These are phyloP conservation scores for Gallinago nigripennis DNA, from an alignment of 2,797 vertebrate species.

Conservation along the genomic window DNA sequence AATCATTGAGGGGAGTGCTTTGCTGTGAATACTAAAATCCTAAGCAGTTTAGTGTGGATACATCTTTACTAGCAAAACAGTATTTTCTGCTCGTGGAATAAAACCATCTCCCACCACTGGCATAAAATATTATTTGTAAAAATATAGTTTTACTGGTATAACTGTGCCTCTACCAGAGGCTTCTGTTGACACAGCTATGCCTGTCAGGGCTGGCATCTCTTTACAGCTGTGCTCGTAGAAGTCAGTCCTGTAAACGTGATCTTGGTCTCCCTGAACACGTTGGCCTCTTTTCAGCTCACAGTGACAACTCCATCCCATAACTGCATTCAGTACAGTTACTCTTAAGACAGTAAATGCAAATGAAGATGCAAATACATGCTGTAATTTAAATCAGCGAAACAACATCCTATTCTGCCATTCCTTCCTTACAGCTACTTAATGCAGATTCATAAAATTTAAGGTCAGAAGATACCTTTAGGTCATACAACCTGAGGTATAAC, in stretches of 20 bases:
- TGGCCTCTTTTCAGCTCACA: not conserved
- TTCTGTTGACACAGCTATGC: conserved; percentile 15
- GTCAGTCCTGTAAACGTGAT: not conserved
- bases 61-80: not conserved
- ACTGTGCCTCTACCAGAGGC: not conserved
- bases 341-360: conserved; percentile 50
- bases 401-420: not conserved
- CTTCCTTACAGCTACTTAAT: conserved; percentile 43
- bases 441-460: conserved; percentile 42
- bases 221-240: not conserved
- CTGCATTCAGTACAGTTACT: conserved; percentile 10
- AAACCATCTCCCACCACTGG: not conserved
- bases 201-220: conserved; percentile 8
- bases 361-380: conserved; percentile 45
- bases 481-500: conserved; percentile 16
- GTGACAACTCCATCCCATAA: conserved; percentile 26
- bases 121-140: conserved; percentile 21
- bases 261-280: not conserved
- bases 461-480: conserved; percentile 56
- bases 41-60: not conserved
- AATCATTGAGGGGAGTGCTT: not conserved
- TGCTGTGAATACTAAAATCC: conserved; percentile 26
- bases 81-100: not conserved
- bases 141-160: conserved; percentile 12
- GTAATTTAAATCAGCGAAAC: conserved; percentile 55